phyloP scores from a whole-genome alignment of 1,140 invertebrate genomes.

The Bemisia tabaci region DNA sequence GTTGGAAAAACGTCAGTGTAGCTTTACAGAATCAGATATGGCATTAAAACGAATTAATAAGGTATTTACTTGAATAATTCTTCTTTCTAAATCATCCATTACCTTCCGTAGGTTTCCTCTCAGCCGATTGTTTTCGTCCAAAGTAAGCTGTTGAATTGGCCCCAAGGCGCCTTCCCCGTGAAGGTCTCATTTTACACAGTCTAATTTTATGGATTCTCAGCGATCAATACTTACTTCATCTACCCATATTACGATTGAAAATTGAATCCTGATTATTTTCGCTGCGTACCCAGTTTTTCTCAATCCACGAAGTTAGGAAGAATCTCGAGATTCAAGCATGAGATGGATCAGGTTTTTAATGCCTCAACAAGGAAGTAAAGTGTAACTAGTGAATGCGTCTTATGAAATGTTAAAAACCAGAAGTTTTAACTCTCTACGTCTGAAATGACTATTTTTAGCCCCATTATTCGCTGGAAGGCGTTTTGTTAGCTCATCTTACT shows the following conservation, averaged over 20 bases:
- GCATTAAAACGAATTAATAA: neutral
- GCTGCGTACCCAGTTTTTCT: no score
- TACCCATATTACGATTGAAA: no score
- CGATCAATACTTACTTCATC: no score
- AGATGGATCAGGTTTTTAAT: neutral
- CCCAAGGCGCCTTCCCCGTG: neutral
- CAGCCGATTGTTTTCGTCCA: neutral
- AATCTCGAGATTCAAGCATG: neutral
- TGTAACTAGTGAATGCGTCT: no score
- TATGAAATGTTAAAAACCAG: no score
- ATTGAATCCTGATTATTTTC: no score
- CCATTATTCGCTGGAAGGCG: no score
- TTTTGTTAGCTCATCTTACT: no score
- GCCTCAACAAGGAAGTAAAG: neutral
- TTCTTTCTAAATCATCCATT: neutral
- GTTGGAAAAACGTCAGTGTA: neutral
- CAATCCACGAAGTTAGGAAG: no score
- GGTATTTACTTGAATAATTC: neutral
- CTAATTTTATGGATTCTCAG: no score
- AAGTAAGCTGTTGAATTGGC: neutral
- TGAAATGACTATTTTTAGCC: no score
- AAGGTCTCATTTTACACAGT: neutral
- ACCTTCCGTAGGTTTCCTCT: neutral
- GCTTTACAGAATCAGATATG: neutral
- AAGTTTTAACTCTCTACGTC: no score